phyloP scores from a whole-genome alignment of 2,888 invertebrate genomes.

The Siphonodentalium dalli region DNA sequence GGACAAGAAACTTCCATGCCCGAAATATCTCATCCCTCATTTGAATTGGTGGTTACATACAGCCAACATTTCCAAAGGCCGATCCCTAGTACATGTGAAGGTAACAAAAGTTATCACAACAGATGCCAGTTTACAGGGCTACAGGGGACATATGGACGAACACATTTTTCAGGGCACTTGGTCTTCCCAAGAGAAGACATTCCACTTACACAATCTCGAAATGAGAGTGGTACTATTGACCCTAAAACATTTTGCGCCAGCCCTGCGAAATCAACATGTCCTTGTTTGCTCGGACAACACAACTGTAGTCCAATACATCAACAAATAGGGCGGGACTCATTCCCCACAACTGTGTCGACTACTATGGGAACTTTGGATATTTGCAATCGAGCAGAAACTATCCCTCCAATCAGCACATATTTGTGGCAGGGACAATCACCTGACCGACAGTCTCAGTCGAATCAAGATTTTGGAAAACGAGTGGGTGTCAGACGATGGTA shows the following conservation, averaged over 20 bases:
- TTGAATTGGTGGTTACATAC: constrained; percentile 21
- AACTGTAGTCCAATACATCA: constrained; percentile 14
- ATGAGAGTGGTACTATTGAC: constrained; percentile 4
- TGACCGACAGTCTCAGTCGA: constrained; percentile 7
- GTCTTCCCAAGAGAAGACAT: constrained; percentile 1
- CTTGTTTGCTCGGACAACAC: constrained; percentile 8
- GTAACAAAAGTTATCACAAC: background rate
- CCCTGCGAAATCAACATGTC: constrained; percentile 2
- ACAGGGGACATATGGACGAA: background rate
- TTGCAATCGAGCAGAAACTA: background rate
- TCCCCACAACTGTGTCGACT: constrained; percentile 3
- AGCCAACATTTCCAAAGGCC: constrained; percentile 16
- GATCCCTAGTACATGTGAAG: constrained; percentile 9
- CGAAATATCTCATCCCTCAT: constrained; percentile 8
- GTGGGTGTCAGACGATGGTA: constrained; percentile 6
- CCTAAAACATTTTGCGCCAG: background rate
- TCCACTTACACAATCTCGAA: constrained; percentile 5
- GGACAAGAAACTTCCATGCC: constrained; percentile 5
- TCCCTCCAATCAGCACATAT: constrained; percentile 12
- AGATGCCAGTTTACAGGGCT: background rate
- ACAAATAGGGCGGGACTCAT: constrained; percentile 10
- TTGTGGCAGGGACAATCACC: constrained; percentile 8
- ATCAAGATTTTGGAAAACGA: constrained; percentile 7
- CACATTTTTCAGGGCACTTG: constrained; percentile 8
- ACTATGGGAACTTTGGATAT: constrained; percentile 5